Base-by-base conservation (phyloP, 2,797 vertebrate species). In the Aulostomus chinensis region DNA sequence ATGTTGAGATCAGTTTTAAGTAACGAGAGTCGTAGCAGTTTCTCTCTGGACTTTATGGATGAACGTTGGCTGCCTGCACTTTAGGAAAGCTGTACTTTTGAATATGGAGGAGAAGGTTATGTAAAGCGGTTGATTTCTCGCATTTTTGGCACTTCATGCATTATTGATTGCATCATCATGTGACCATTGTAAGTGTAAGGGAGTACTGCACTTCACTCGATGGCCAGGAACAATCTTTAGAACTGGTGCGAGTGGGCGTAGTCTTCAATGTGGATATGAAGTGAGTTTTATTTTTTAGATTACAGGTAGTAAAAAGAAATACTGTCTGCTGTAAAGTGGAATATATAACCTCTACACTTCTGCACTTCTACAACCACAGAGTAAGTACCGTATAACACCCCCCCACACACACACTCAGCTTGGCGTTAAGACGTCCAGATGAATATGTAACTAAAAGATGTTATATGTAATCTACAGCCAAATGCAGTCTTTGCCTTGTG, bases 311-410 rank as follows among this genome's bases (percentile, higher is more conserved):
- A 26, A 42, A 33, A 25, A 50, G 13, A 14, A 61, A 39, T 21
- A 38, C 33, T 37, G 13, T 34, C 21, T 32, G 41, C 46, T 42
- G 45, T 15, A 20, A 13, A 9, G 25, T 64, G 78, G 68, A 76
- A 70, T 80, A 70, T 28, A 30, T 54, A 33, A 9, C 40, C 12
- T 59, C 25, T 14, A 48, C 31, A 20, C 50, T 33, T 14, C 15
- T 48, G 66, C 59, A 76, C 20, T 38, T 40, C 20, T 18, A 37
- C 38, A 33, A 65, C 33, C 36, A 45, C 22, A 38, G 5, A 76
- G 83, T 89, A 73, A 87, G 84, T 89, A 38, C 22, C 13, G 4
- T 7, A n/a, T n/a, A 22, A 22, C 21, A 4, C 4, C 7, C 21
- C 21, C 4, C 21, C 14, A 34, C n/a, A 15, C 14, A 46, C 6